Evolutionary conservation across 2,797 vertebrate species (phyloP).

Genomic region (Taeniopygia guttata): DNA sequence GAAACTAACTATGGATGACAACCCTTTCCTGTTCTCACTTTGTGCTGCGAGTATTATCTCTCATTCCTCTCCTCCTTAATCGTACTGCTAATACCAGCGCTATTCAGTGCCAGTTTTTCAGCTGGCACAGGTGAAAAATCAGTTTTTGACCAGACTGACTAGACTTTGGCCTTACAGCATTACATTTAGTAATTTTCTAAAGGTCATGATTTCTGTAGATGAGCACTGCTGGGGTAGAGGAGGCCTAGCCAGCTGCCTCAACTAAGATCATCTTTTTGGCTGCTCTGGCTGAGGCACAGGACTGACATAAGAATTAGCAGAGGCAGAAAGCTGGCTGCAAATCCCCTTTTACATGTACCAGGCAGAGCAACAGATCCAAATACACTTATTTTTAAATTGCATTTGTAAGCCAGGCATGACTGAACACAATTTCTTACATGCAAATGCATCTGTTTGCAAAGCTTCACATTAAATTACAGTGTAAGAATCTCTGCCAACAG

Average conservation of each 20-base stretch:
- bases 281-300: not conserved
- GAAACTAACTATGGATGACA: not conserved
- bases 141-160: not conserved
- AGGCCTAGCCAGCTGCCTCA: not conserved
- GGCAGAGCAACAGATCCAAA: slow-evolving; percentile 35
- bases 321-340: slow-evolving; percentile 35
- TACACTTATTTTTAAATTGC: not conserved
- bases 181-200: not conserved
- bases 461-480: slow-evolving; percentile 19
- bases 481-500: slow-evolving; percentile 21
- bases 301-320: not conserved
- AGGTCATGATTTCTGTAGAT: not conserved
- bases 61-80: not conserved
- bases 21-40: not conserved
- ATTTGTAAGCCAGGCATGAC: slow-evolving; percentile 38
- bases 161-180: not conserved
- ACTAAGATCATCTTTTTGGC: slow-evolving; percentile 30
- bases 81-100: not conserved
- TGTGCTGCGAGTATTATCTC: not conserved
- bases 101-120: not conserved
- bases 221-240: not conserved
- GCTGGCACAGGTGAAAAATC: not conserved
- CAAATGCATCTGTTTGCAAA: slow-evolving; percentile 36
- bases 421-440: slow-evolving; percentile 40
- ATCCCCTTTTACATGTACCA: slow-evolving; percentile 2